Evolutionary conservation across 2,888 invertebrate species (phyloP), one percentile per base, ranked within the genome.

Genomic region (Asteroscopus sphinx): DNA sequence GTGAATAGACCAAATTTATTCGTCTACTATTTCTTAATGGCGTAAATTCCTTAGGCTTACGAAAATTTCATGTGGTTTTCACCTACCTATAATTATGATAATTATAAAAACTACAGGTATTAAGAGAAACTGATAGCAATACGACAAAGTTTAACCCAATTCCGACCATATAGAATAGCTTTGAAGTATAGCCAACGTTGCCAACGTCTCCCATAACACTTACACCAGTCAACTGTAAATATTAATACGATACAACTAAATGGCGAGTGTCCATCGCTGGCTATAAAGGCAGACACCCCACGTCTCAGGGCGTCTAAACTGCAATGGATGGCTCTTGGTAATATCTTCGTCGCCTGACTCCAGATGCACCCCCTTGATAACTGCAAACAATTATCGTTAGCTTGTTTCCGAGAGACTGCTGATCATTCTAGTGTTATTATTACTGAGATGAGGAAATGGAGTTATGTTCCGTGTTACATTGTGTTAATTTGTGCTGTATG

Each of bases 341-440:
- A 26, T 58, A 70, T 70, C 71, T 48, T 30, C 35, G 44, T 16
- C 35, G 16, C 44, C 56, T 51, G 51, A 11, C n/a, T 28, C 30
- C 47, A 42, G 56, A 39, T 56, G 64, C 63, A 52, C 15, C 17
- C 13, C 30, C 39, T 65, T 65, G 51, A 71, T 65, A 71, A 47
- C 54, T 74, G 66, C 48, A 49, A 49, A 54, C 54, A 58, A 61
- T 74, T 69, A 71, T 57, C 48, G 59, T 55, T 69, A 28, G 64
- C 52, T 59, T 53, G 70, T 64, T 73, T 42, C 46, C 33, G 26
- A 69, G 42, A 46, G 51, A 53, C 45, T 54, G 42, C 41, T 68
- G 53, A 73, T 70, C 56, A 71, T 73, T 69, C 52, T 53, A 73
- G 49, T 70, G 73, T 68, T 70, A 64, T 68, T 70, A 64, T 64